A percentile compares a stretch with the other conserved stretches of the same genome.
phyloP scores from a whole-genome alignment of 1,140 invertebrate species.

The Homalodisca vitripennis region DNA sequence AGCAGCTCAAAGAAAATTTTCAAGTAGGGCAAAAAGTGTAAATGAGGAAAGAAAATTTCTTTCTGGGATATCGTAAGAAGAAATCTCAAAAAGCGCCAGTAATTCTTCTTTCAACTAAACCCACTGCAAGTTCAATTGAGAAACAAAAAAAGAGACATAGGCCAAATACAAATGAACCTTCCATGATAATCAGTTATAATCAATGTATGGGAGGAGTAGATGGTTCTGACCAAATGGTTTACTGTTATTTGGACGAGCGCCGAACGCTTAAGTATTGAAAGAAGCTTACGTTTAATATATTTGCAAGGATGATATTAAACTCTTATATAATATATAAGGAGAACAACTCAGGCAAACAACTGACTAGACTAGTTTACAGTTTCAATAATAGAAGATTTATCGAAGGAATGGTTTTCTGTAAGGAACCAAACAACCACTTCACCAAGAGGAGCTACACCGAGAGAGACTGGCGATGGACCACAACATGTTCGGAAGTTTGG shows the following conservation, averaged over 20 bases:
- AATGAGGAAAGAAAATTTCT: not conserved
- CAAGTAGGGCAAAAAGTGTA: constrained; percentile 25
- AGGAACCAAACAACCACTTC: too few species aligned
- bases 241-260: constrained; percentile 37
- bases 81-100: not conserved
- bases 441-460: too few species aligned
- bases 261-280: constrained; percentile 38
- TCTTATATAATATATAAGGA: constrained; percentile 27
- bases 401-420: not conserved
- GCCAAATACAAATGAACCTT: constrained; percentile 2
- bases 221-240: constrained; percentile 39
- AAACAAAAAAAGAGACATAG: constrained; percentile 10
- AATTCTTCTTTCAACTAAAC: constrained; percentile 14
- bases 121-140: not conserved
- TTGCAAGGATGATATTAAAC: constrained; percentile 29
- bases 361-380: not conserved
- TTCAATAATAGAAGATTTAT: not conserved
- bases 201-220: constrained; percentile 37
- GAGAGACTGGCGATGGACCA: too few species aligned
- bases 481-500: too few species aligned
- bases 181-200: constrained; percentile 34
- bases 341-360: constrained; percentile 10
- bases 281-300: constrained; percentile 38
- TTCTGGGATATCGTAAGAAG: constrained; percentile 13
- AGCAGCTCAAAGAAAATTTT: constrained; percentile 16